Evolutionary conservation across 2,797 vertebrate genomes (phyloP).

Genomic region (Mormyrus proboscirostris): DNA sequence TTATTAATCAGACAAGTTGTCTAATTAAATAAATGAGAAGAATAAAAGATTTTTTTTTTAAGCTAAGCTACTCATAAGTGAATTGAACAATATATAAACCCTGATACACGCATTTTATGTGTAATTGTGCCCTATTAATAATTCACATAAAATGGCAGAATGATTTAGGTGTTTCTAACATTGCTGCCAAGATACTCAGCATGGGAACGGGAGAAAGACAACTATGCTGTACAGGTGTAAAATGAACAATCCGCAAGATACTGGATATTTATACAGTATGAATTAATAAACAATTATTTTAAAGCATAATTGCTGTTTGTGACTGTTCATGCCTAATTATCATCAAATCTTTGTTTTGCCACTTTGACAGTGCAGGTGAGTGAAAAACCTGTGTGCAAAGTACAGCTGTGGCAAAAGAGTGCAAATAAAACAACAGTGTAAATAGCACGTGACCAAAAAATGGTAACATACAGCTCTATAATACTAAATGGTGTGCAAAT

Average conservation of each 20-base stretch:
- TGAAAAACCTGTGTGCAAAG: not conserved
- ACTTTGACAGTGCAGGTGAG: not conserved
- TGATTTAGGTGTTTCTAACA: not conserved
- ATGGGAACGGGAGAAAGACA: not conserved
- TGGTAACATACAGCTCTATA: not conserved
- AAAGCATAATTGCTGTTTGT: not conserved
- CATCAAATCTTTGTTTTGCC: not conserved
- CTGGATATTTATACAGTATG: not conserved
- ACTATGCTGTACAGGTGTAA: not conserved
- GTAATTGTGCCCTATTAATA: slow-evolving; percentile 9
- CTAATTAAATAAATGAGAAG: slow-evolving; percentile 18
- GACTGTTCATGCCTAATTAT: not conserved
- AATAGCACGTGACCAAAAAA: not conserved
- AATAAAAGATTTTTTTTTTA: slow-evolving; percentile 6
- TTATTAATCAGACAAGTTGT: slow-evolving; percentile 21
- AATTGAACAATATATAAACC: not conserved
- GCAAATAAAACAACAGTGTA: not conserved
- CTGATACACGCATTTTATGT: not conserved
- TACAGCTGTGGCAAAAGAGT: not conserved
- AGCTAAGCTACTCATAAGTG: not conserved
- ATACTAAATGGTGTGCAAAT: not conserved
- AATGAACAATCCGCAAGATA: not conserved
- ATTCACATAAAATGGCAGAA: not conserved
- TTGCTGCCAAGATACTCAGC: not conserved
- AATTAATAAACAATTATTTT: not conserved